A percentile compares a stretch with the other conserved stretches of the same genome.
These are phyloP conservation scores for Lycocorax pyrrhopterus DNA, from an alignment of 2,113 vertebrate species.

Conservation along the genomic window DNA sequence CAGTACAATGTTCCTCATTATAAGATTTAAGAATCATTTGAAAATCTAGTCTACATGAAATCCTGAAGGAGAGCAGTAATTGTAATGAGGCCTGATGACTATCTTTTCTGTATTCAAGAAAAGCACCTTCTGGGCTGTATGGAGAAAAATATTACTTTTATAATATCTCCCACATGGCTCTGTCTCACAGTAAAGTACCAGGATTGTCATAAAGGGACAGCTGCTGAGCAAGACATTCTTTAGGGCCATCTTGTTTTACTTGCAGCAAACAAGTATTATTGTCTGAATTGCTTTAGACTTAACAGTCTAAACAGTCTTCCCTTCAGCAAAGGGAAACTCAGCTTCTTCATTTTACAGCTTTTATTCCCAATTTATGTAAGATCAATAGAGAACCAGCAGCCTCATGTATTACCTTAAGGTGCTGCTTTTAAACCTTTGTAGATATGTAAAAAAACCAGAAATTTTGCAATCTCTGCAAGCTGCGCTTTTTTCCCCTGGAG, in stretches of 20 bases:
- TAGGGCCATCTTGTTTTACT: not conserved
- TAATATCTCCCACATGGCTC: not conserved
- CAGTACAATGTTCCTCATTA: not conserved
- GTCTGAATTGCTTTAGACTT: not conserved
- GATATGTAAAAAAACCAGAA: not conserved
- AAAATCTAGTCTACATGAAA: not conserved
- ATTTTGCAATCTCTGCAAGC: not conserved
- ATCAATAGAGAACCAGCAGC: not conserved
- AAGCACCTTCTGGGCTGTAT: not conserved
- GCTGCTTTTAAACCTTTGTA: not conserved
- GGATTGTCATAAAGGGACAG: not conserved
- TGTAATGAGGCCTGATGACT: not conserved
- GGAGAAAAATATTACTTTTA: not conserved
- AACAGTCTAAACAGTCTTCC: not conserved
- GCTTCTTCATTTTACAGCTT: not conserved
- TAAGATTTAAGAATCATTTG: not conserved
- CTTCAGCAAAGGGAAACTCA: not conserved
- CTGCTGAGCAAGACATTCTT: not conserved
- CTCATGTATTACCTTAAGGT: not conserved
- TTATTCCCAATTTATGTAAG: not conserved
- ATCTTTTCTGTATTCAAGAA: not conserved
- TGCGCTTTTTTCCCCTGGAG: not conserved
- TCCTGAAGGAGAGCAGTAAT: not conserved
- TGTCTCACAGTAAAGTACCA: not conserved
- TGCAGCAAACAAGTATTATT: not conserved